Evolutionary conservation across 2,888 invertebrate species (phyloP).

Genomic region (Agrotis ipsilon): DNA sequence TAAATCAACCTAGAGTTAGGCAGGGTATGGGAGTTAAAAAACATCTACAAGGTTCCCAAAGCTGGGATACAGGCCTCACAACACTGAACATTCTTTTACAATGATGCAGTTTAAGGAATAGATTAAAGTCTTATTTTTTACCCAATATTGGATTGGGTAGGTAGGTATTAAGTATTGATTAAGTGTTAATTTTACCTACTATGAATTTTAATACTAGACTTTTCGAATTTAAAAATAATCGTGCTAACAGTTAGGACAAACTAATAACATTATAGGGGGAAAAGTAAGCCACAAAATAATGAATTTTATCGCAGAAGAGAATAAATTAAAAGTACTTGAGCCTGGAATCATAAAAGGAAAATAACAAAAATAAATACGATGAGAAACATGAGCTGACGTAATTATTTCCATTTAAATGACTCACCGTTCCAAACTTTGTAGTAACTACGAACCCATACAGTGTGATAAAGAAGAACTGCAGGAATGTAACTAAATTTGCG

Average conservation of each 20-base stretch:
- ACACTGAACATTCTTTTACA: background rate
- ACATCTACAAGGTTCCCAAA: too few species aligned
- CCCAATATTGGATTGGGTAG: too few species aligned
- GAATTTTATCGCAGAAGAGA: background rate
- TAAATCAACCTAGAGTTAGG: too few species aligned
- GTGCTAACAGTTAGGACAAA: too few species aligned
- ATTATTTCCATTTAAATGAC: slow-evolving; percentile 57
- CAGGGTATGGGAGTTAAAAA: background rate
- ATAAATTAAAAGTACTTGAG: slow-evolving; percentile 2
- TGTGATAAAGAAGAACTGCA: slow-evolving; percentile 84
- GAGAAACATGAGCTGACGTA: slow-evolving; percentile 24
- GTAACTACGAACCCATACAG: slow-evolving; percentile 81
- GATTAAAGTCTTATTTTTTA: background rate
- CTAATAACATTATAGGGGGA: background rate
- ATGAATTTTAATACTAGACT: too few species aligned
- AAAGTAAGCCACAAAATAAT: slow-evolving; percentile 1
- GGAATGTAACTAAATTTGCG: slow-evolving; percentile 85
- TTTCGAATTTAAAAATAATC: too few species aligned
- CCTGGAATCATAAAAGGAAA: slow-evolving; percentile 37
- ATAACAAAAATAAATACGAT: slow-evolving; percentile 40
- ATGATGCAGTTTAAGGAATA: background rate
- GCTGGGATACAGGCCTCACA: too few species aligned
- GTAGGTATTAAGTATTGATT: too few species aligned
- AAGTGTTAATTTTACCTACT: too few species aligned
- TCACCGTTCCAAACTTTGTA: slow-evolving; percentile 81